Conservation (phyloP, 2,888 invertebrate genomes). For the Apoda limacodes region DNA sequence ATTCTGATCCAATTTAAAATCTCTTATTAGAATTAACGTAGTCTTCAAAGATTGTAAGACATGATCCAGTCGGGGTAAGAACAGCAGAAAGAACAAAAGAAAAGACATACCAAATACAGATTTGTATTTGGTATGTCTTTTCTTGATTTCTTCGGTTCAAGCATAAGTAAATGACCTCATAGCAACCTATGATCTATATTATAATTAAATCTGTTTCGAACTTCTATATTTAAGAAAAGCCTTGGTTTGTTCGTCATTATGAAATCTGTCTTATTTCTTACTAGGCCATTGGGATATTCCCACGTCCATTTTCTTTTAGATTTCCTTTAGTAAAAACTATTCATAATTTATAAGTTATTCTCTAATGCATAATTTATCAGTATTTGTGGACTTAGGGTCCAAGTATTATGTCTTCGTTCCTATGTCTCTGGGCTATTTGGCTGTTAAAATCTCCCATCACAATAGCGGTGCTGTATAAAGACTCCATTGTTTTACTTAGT, state of each 20-base stretch:
- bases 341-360: no score
- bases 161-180: slow-evolving; percentile 1
- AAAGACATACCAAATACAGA: no score
- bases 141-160: slow-evolving; percentile 4
- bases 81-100: no score
- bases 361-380: slow-evolving; percentile 14
- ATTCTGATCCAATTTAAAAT: no score
- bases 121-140: slow-evolving; percentile 3
- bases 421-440: slow-evolving; percentile 14
- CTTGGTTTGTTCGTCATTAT: slow-evolving; percentile 15
- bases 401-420: slow-evolving; percentile 13
- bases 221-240: slow-evolving; percentile 8
- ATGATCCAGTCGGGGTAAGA: neutral
- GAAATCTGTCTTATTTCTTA: slow-evolving; percentile 19
- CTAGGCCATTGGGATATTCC: slow-evolving; percentile 16
- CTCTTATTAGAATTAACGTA: no score
- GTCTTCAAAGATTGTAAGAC: slow-evolving; percentile 2
- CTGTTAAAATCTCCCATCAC: no score
- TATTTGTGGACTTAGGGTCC: slow-evolving; percentile 18
- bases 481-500: no score
- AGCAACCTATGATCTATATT: no score
- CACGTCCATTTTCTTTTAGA: slow-evolving; percentile 18
- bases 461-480: no score
- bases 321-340: slow-evolving; percentile 15
- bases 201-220: slow-evolving; percentile 5